A percentile compares a stretch with the other conserved stretches of the same genome.
phyloP scores from a whole-genome alignment of 2,888 invertebrate genomes.

The Drosophila falleni region DNA sequence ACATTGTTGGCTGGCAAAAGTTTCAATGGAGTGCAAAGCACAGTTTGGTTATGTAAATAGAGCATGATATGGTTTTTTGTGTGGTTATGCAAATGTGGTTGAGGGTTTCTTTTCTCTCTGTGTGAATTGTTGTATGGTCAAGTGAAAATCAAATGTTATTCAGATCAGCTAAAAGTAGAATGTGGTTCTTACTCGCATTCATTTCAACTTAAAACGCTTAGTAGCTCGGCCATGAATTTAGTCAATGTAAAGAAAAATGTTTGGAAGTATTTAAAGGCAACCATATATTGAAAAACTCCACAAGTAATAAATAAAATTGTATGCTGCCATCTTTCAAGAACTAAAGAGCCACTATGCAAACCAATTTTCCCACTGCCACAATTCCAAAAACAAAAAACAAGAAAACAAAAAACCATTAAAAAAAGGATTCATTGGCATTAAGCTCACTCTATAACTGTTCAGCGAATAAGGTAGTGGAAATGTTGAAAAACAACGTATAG shows the following conservation, averaged over 20 bases:
- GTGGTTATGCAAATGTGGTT: slow-evolving; percentile 51
- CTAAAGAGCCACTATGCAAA: slow-evolving; percentile 31
- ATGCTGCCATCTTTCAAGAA: too few species aligned
- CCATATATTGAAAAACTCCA: background rate
- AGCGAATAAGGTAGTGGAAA: slow-evolving; percentile 20
- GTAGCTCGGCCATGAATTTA: background rate
- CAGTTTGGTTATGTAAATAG: slow-evolving; percentile 59
- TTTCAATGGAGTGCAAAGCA: slow-evolving; percentile 55
- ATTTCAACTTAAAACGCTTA: slow-evolving; percentile 12
- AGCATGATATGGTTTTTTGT: slow-evolving; percentile 55
- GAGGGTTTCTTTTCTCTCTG: slow-evolving; percentile 1
- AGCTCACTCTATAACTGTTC: slow-evolving; percentile 58
- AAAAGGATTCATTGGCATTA: slow-evolving; percentile 48
- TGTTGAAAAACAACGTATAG: background rate
- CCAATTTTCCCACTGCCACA: slow-evolving; percentile 38
- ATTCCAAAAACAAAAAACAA: background rate
- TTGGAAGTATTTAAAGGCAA: background rate
- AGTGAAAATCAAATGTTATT: slow-evolving; percentile 56
- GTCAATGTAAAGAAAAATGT: background rate
- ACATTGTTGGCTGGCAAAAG: slow-evolving; percentile 43
- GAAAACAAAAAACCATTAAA: slow-evolving; percentile 19
- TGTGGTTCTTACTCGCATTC: slow-evolving; percentile 18
- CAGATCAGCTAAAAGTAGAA: slow-evolving; percentile 24
- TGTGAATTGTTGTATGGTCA: slow-evolving; percentile 22
- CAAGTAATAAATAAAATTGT: background rate